A percentile compares a stretch with the other conserved stretches of the same genome.
Evolutionary conservation across 2,888 invertebrate species (phyloP).

Genomic region (Branchipolynoe longqiensis): DNA sequence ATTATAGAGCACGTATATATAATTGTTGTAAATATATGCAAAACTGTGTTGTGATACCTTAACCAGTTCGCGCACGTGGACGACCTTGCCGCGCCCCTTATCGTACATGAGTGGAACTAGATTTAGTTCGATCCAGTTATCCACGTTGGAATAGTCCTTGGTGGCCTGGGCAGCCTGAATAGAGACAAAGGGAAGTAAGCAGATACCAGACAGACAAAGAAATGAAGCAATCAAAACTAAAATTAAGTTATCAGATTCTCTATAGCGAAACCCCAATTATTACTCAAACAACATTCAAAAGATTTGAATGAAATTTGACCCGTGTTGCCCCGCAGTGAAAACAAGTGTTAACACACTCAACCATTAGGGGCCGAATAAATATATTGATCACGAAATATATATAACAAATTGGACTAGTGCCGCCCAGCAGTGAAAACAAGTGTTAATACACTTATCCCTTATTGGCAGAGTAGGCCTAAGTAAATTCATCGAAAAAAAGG

Average conservation of each 20-base stretch:
- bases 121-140: slow-evolving; percentile 1
- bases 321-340: background rate
- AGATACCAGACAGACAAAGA: background rate
- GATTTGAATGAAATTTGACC: background rate
- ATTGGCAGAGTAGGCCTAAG: too few relatives aligned
- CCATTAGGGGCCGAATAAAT: background rate
- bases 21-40: too few relatives aligned
- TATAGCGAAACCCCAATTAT: background rate
- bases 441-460: too few relatives aligned
- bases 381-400: background rate
- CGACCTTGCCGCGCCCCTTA: slow-evolving; percentile 40
- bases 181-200: background rate
- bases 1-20: too few relatives aligned
- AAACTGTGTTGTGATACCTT: too few relatives aligned
- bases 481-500: background rate
- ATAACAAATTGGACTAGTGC: background rate
- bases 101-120: slow-evolving; percentile 28
- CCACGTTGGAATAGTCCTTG: slow-evolving; percentile 13
- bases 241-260: background rate
- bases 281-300: background rate
- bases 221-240: background rate
- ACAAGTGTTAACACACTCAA: background rate
- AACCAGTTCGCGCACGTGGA: slow-evolving; percentile 45
- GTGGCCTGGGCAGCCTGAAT: slow-evolving; percentile 6
- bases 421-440: too few relatives aligned